Evolutionary conservation across 2,888 invertebrate species (phyloP).

Genomic region (Arctia plantaginis): DNA sequence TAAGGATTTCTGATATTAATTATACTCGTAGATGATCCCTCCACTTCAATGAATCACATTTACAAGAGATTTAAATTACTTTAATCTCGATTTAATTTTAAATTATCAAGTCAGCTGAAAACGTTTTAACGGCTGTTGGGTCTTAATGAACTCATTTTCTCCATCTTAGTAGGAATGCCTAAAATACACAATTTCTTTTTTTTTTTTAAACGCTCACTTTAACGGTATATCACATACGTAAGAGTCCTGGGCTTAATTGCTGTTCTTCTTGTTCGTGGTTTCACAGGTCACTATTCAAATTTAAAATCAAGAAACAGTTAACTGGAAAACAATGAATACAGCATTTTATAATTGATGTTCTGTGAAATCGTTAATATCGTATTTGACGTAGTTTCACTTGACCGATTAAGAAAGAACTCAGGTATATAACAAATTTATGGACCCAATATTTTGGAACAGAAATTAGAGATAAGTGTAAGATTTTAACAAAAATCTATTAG

Average conservation of each 20-base stretch:
- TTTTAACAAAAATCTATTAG: not conserved
- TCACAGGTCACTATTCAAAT: slow-evolving; percentile 1
- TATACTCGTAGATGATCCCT: not conserved
- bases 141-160: not conserved
- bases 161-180: not conserved
- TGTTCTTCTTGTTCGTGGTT: not conserved
- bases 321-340: slow-evolving; percentile 12
- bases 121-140: not conserved
- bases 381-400: not conserved
- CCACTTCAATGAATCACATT: not conserved
- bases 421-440: not conserved
- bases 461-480: not conserved
- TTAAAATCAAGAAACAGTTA: slow-evolving; percentile 15
- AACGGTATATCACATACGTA: not conserved
- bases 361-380: slow-evolving; percentile 15
- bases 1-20: not conserved
- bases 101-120: not conserved
- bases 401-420: not conserved
- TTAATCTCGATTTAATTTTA: not conserved
- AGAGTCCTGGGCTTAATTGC: not conserved
- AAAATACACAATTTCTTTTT: not conserved
- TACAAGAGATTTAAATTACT: not conserved
- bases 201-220: not conserved
- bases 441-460: too few relatives aligned
- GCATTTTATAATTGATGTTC: slow-evolving; percentile 8